Conservation (phyloP, 1,140 invertebrate genomes). For the Drosophila dunni region DNA sequence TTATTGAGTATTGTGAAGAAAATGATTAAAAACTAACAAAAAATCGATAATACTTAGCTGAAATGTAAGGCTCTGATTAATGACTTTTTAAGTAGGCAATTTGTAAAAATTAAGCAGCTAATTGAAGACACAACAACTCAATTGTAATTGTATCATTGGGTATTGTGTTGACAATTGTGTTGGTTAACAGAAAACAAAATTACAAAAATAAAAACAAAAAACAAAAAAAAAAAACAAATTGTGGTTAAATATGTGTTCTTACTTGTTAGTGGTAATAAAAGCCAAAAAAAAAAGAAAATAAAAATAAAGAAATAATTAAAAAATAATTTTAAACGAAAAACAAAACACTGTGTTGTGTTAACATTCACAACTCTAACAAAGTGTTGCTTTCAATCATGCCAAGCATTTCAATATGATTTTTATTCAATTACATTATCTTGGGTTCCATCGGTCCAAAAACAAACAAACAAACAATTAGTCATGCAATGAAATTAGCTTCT, state of each 20-base stretch:
- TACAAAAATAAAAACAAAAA: slow-evolving; percentile 28
- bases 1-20: slow-evolving; percentile 44
- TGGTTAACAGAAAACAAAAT: slow-evolving; percentile 30
- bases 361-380: slow-evolving; percentile 44
- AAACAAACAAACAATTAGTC: slow-evolving; percentile 20
- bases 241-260: slow-evolving; percentile 84
- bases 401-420: slow-evolving; percentile 73
- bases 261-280: slow-evolving; percentile 82
- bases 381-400: slow-evolving; percentile 79
- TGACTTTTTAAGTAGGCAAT: slow-evolving; percentile 80
- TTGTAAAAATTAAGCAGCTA: slow-evolving; percentile 72
- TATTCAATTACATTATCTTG: slow-evolving; percentile 42
- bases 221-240: slow-evolving; percentile 65
- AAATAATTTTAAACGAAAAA: slow-evolving; percentile 30
- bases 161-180: slow-evolving; percentile 31
- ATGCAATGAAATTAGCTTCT: slow-evolving; percentile 6
- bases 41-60: slow-evolving; percentile 47
- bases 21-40: slow-evolving; percentile 27
- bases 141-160: slow-evolving; percentile 32
- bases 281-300: slow-evolving; percentile 55
- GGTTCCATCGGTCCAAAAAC: slow-evolving; percentile 33
- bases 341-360: slow-evolving; percentile 36
- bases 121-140: slow-evolving; percentile 46
- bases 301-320: slow-evolving; percentile 42
- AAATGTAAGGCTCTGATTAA: slow-evolving; percentile 77